phyloP scores from a whole-genome alignment of 2,113 vertebrate species.

The Felis chaus region DNA sequence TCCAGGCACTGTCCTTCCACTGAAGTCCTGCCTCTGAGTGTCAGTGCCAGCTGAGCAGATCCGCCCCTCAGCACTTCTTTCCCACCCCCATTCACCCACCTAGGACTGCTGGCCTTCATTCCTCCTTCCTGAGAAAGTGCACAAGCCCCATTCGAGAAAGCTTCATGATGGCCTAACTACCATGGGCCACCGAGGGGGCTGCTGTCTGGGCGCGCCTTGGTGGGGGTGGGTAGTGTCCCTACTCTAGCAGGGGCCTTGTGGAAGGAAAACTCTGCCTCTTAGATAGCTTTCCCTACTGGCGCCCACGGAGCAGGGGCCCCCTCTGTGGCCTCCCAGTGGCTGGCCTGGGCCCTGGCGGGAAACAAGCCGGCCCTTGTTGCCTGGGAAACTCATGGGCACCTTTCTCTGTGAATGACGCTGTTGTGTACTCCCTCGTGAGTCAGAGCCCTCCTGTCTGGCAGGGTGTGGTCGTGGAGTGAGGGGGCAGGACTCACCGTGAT shows the following conservation, averaged over 20 bases:
- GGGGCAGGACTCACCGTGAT: constrained; percentile 86
- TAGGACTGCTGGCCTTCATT: background rate
- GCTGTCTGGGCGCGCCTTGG: background rate
- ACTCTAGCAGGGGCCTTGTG: background rate
- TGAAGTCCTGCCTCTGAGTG: background rate
- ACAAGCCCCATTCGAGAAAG: background rate
- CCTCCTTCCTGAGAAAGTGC: background rate
- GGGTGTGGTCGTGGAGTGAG: background rate
- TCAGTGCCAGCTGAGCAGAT: background rate
- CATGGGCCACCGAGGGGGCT: background rate
- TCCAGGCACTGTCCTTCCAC: background rate
- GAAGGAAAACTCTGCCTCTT: background rate
- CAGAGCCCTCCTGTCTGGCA: constrained; percentile 10
- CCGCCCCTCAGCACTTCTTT: too few species aligned
- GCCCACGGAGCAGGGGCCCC: background rate
- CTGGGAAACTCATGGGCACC: background rate
- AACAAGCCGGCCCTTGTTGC: constrained; percentile 23
- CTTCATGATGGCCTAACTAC: background rate
- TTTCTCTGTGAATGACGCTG: constrained; percentile 45
- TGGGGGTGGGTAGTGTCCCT: background rate
- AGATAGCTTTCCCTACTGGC: background rate
- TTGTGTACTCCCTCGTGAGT: constrained; percentile 59
- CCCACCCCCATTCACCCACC: background rate
- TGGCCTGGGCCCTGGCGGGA: background rate
- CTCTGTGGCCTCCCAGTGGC: background rate